A percentile compares a stretch with the other conserved stretches of the same genome.
Conservation (phyloP, 2,797 vertebrate genomes). For the Bradypus variegatus region DNA sequence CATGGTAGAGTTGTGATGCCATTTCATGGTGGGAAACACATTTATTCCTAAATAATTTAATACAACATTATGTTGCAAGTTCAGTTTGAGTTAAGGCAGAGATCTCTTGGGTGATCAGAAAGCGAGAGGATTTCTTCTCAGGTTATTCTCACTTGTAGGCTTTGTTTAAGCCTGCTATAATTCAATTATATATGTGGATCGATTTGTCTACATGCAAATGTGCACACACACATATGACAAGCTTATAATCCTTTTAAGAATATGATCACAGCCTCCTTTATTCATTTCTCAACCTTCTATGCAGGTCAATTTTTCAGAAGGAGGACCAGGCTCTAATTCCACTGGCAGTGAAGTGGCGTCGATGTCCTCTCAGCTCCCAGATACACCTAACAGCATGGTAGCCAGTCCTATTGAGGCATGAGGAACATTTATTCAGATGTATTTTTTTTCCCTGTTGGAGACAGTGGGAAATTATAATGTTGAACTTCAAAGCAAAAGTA, state of each 20-base stretch:
- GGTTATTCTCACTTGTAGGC: neutral
- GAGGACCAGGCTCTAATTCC: constrained; percentile 96
- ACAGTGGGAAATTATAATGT: constrained; percentile 72
- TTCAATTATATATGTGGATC: neutral
- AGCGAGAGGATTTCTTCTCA: constrained; percentile 35
- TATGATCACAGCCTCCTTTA: constrained; percentile 21
- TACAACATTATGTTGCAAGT: constrained; percentile 64
- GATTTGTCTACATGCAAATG: neutral
- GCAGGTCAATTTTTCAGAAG: constrained; percentile 97
- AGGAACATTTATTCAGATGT: constrained; percentile 71
- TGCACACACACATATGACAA: neutral
- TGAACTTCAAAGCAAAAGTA: constrained; percentile 74
- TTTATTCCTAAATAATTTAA: constrained; percentile 68
- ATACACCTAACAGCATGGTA: constrained; percentile 99
- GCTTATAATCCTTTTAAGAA: neutral
- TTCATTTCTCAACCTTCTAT: constrained; percentile 53
- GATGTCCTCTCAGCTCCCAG: constrained; percentile 98
- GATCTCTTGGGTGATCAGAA: constrained; percentile 49
- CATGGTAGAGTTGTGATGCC: constrained; percentile 49
- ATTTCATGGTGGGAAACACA: constrained; percentile 55
- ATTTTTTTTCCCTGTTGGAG: constrained; percentile 71
- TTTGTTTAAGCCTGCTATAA: constrained; percentile 21
- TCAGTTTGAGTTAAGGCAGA: constrained; percentile 46
- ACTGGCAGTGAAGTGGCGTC: constrained; percentile 98
- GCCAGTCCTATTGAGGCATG: constrained; percentile 98